A percentile compares a stretch with the other conserved stretches of the same genome.
These are phyloP conservation scores for Chrysotoxum bicinctum DNA, from an alignment of 2,888 invertebrate genomes.

Conservation along the genomic window DNA sequence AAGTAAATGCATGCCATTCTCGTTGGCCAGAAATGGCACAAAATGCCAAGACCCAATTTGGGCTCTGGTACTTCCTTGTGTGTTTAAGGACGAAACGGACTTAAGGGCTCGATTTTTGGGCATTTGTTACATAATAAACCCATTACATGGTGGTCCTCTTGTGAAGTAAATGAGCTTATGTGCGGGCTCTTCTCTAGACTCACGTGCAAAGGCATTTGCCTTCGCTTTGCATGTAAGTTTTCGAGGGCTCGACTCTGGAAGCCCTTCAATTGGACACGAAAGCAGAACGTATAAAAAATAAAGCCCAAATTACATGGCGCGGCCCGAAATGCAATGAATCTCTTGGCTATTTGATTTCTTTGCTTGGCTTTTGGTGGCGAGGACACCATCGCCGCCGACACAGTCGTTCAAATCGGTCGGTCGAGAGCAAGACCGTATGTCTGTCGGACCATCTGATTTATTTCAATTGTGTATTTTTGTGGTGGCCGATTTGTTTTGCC, in stretches of 20 bases:
- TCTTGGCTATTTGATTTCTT: slow-evolving; percentile 68
- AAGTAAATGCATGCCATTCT: slow-evolving; percentile 6
- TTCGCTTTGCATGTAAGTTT: slow-evolving; percentile 21
- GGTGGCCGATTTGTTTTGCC: slow-evolving; percentile 35
- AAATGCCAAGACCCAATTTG: not conserved
- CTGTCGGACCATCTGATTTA: slow-evolving; percentile 49
- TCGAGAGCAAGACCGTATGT: not conserved
- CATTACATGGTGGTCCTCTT: slow-evolving; percentile 55
- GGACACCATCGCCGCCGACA: not conserved
- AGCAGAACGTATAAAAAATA: not conserved
- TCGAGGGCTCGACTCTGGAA: slow-evolving; percentile 30
- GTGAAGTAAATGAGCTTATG: slow-evolving; percentile 46
- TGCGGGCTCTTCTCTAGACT: slow-evolving; percentile 21
- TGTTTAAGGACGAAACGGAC: slow-evolving; percentile 17
- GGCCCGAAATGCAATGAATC: slow-evolving; percentile 64
- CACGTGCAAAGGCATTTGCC: slow-evolving; percentile 26
- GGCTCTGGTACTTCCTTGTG: not conserved
- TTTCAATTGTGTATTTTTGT: slow-evolving; percentile 42
- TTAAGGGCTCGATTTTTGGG: slow-evolving; percentile 30
- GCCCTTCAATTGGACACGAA: slow-evolving; percentile 48
- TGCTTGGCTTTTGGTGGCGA: slow-evolving; percentile 7
- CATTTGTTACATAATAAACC: slow-evolving; percentile 58
- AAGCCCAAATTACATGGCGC: slow-evolving; percentile 39
- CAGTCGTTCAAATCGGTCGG: not conserved
- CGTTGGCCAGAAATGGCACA: not conserved